Evolutionary conservation across 2,797 vertebrate species (phyloP), one percentile per base, ranked within the genome.

Genomic region (Enteromius fasciolatus): DNA sequence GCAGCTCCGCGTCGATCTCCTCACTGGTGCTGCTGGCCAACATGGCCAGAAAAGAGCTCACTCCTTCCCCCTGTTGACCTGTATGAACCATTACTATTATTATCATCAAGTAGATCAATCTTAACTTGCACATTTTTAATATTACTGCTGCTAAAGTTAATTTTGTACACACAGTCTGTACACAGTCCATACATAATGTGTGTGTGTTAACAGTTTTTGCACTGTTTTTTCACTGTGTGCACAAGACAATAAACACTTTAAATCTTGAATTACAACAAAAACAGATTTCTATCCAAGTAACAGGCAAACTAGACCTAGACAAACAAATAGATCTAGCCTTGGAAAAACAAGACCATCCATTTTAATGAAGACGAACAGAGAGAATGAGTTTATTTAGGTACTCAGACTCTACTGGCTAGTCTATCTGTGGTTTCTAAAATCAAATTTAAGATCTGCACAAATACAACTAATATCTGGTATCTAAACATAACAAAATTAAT

Each of bases 21-120:
- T 99, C 98, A 63, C 96, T 98, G 90, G 93, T 98, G 93, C 98
- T 99, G 89, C 97, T 98, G 14, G 98, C 97, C 91, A 99, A 89
- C 0, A 95, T 99, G 48, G 97, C 98, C 81, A 99, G 91, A 91
- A 99, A 99, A 81, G 97, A 99, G 86, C 96, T 97, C 1, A 93
- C 89, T 0, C 94, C 93, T 86, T 96, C 95, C 79, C 94, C 94
- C 80, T 94, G 93, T 44, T 93, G 91, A 63, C 92, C 94, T 95
- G 73, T 20, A 76, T 28, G 54, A 80, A 31, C 80, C 15, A 12
- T 46, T 3, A n/a, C 64, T 28, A 41, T 0, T n/a, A 20, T 52
- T 9, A 52, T 20, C 2, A 54, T 52, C 50, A 52, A 54, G 20
- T 54, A 54, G 50, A 18, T 52, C 4, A 17, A 50, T 52, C 50